Base-by-base conservation (phyloP, 30 jellyfish, hydroid and myxozoan genomes). In the Phacellophora camtschatica region DNA sequence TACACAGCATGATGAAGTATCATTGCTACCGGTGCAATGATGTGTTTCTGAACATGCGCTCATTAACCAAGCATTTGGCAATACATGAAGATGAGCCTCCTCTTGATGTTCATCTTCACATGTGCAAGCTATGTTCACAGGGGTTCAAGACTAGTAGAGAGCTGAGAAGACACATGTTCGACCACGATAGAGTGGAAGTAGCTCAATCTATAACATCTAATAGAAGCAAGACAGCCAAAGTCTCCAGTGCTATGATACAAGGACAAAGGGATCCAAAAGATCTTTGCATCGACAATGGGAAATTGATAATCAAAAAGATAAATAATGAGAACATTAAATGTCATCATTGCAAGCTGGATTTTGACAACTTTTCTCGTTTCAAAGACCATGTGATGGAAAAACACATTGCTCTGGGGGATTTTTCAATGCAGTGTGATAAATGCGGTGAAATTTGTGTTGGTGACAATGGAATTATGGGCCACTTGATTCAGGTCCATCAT, bases 11-110 rank as follows among this genome's bases (percentile, higher is more conserved):
- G 37, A 55, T 58, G 39, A 88, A 50, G 30, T 88, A 80, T 64
- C 92, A 88, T 33, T 88, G 97, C 73, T 59, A 80, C 55, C 80
- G 82, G 37, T 88, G 97, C 42, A 70, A 56, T 22, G 97, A 88
- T 39, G 81, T 66, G 20, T 88, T 88, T 45, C 46, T 79, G 54
- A 88, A 89, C 37, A 82, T 88, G 90, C 46, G 97, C 19, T 70
- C 95, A 18, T 56, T 88, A 66, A 88, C 97, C 5, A 88, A 88
- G 77, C 97, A 88, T 50, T 53, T 88, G 32, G 68, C 82, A 39
- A 42, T 72, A 7, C 97, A 88, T 69, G 90, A 71, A 20, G 82
- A 80, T 19, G 87, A 74, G 12, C 59, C 71, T 1, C 82, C 77
- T 0, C 49, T 27, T 16, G 30, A 39, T 1, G 82, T 45, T 24